Evolutionary conservation across 2,888 invertebrate genomes (phyloP).

Genomic region (Theodoxus fluviatilis): DNA sequence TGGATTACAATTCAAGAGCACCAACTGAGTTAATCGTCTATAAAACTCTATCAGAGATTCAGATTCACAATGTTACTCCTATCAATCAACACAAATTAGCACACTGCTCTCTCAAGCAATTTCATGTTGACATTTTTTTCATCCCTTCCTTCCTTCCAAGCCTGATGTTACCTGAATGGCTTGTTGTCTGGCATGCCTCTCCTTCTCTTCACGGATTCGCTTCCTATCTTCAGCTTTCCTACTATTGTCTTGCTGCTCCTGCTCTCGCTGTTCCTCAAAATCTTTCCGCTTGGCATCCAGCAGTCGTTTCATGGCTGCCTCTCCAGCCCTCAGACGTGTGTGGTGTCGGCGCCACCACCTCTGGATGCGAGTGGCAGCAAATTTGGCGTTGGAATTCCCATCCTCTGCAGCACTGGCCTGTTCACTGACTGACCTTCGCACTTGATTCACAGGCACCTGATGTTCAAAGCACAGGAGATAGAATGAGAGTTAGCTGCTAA

Average conservation of each 20-base stretch:
- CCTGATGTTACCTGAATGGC: constrained; percentile 54
- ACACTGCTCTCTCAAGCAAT: too few relatives aligned
- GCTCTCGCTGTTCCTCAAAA: constrained; percentile 37
- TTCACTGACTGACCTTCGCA: constrained; percentile 31
- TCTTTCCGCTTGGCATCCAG: constrained; percentile 39
- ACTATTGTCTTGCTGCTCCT: constrained; percentile 41
- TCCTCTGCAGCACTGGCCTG: background rate
- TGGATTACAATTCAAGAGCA: too few relatives aligned
- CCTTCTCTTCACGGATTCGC: constrained; percentile 55
- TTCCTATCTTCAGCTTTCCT: constrained; percentile 50
- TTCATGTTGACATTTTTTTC: too few relatives aligned
- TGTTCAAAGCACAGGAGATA: constrained; percentile 63
- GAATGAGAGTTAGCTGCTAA: too few relatives aligned
- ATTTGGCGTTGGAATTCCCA: constrained; percentile 32
- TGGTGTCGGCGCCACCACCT: constrained; percentile 55
- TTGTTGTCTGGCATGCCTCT: constrained; percentile 55
- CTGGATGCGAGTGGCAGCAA: constrained; percentile 59
- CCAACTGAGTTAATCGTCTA: too few relatives aligned
- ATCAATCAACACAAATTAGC: too few relatives aligned
- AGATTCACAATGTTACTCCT: too few relatives aligned
- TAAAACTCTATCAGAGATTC: too few relatives aligned
- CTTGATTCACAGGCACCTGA: constrained; percentile 62
- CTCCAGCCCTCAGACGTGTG: constrained; percentile 42
- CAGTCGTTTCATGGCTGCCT: constrained; percentile 59
- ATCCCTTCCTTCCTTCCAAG: too few relatives aligned